Percentiles rank a stretch among this genome's conserved stretches.
phyloP scores from a whole-genome alignment of 2,113 vertebrate species.

The Sinocyclocheilus anshuiensis region DNA sequence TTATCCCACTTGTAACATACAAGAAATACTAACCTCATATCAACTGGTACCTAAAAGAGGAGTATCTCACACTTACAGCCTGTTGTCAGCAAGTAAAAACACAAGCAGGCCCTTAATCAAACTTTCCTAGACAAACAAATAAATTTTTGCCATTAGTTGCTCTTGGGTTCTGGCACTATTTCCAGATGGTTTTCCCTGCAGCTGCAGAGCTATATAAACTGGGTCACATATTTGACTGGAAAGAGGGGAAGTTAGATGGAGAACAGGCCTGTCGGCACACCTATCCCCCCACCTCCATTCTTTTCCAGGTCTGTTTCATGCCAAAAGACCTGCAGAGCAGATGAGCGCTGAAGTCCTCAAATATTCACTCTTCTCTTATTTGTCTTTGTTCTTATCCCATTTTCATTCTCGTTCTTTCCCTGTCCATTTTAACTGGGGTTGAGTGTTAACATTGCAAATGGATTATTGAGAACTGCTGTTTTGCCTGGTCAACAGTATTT shows the following conservation, averaged over 20 bases:
- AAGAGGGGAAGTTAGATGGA: constrained; percentile 40
- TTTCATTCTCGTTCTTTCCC: not conserved
- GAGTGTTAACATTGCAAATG: not conserved
- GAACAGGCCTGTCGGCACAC: constrained; percentile 38
- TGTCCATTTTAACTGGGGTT: not conserved
- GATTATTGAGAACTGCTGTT: constrained; percentile 3
- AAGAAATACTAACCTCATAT: not conserved
- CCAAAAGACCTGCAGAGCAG: constrained; percentile 76
- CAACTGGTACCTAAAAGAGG: too few relatives aligned
- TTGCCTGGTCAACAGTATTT: constrained; percentile 2
- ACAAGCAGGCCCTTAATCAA: not conserved
- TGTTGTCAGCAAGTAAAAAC: not conserved
- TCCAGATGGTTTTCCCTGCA: constrained; percentile 20
- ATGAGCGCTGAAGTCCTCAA: constrained; percentile 67
- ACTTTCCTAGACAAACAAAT: not conserved
- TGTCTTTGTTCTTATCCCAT: constrained; percentile 3
- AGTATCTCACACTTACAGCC: too few relatives aligned
- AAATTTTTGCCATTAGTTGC: not conserved
- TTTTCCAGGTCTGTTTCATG: constrained; percentile 26
- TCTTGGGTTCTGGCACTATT: not conserved
- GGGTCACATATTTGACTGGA: constrained; percentile 16
- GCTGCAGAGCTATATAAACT: constrained; percentile 37
- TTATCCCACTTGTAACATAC: not conserved
- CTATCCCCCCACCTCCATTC: not conserved
- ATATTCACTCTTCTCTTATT: constrained; percentile 36